Base-by-base conservation (phyloP, 64 coral and sea anemone species). In the Actinia tenebrosa region DNA sequence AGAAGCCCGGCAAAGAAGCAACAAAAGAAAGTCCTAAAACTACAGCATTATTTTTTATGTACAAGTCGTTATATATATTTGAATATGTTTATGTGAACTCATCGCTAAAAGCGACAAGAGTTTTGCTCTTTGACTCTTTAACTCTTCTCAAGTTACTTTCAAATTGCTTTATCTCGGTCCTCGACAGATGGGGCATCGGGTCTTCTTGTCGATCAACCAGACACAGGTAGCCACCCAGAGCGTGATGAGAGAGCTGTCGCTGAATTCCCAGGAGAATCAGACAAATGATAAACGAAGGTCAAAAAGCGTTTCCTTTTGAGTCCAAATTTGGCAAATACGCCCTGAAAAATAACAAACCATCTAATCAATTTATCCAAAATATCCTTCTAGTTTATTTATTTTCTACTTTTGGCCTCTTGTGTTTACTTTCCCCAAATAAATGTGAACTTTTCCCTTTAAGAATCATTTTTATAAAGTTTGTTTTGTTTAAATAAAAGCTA, bases 121-220 rank as follows among this genome's bases (percentile, higher is more conserved):
- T 11, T 75, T 72, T 75, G 69, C 69, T 30, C 69, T 75, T 75
- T 75, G 69, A 75, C 69, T 43, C 25, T 26, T 42, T 75, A 75
- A 75, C 30, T 75, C 69, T 75, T 75, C 69, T 75, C 69, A 75
- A 75, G 69, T 75, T 75, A 75, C 69, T 75, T 18, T 42, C 69
- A 42, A 75, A 42, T 75, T 75, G 69, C 26, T 75, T 75, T 75
- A 75, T 75, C 69, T 42, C 69, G 26, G 8, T 75, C 26, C 69
- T 27, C 69, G 69, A 75, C 69, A 75, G 69, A 75, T 75, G 69
- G 69, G 22, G 69, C 23, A 75, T 75, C 13, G 69, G 69, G 69
- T 6, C 26, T 75, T 75, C 69, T 75, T 16, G 56, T 58, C 56
- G 56, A 58, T 75, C 69, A 75, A 18, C 22, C 22, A 75, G 30